These are phyloP conservation scores for Andricus quercusramuli DNA, from an alignment of 2,888 invertebrate species.

Conservation along the genomic window DNA sequence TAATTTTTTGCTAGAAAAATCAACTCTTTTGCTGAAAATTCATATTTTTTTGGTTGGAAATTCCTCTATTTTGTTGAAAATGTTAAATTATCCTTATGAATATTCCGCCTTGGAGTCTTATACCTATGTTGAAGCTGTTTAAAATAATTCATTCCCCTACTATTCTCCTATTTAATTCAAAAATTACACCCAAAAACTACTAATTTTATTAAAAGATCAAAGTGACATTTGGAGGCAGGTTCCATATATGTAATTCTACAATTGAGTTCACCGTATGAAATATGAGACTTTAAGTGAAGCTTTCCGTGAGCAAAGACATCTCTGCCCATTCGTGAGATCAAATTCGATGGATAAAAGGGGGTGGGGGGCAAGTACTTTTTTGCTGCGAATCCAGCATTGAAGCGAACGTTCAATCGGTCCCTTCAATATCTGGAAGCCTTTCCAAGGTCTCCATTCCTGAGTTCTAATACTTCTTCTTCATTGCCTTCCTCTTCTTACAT, in stretches of 20 bases:
- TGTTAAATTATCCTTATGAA: too few relatives aligned
- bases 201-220: not conserved
- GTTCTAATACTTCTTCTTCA: slow-evolving; percentile 37
- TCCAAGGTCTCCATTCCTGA: not conserved
- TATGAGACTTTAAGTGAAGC: slow-evolving; percentile 35
- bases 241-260: not conserved
- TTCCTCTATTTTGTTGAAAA: too few relatives aligned
- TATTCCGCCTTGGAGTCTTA: too few relatives aligned
- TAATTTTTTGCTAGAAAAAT: too few relatives aligned
- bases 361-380: slow-evolving; percentile 11
- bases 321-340: slow-evolving; percentile 7
- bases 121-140: too few relatives aligned
- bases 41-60: too few relatives aligned
- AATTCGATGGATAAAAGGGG: not conserved
- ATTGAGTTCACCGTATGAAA: slow-evolving; percentile 19
- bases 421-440: slow-evolving; percentile 34
- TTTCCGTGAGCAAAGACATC: slow-evolving; percentile 20
- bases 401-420: slow-evolving; percentile 25
- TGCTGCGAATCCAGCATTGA: slow-evolving; percentile 23
- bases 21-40: too few relatives aligned
- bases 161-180: too few relatives aligned
- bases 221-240: not conserved
- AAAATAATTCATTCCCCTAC: too few relatives aligned
- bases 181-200: not conserved
- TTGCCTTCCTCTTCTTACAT: slow-evolving; percentile 34